Conservation (phyloP, 2,113 vertebrate species). For the Zapus hudsonius region DNA sequence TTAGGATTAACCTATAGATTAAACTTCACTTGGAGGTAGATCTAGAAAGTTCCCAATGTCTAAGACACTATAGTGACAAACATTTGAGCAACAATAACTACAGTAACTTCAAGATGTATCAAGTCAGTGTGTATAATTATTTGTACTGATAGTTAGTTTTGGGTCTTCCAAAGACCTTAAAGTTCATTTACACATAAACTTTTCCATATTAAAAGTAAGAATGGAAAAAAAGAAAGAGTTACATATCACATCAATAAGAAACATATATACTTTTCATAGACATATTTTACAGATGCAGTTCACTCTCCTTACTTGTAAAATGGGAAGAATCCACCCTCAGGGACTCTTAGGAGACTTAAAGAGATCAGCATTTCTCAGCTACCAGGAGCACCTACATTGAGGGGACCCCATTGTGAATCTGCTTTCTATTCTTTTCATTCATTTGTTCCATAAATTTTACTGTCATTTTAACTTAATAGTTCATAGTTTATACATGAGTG, state of each 20-base stretch:
- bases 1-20: neutral
- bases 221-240: neutral
- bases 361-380: neutral
- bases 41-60: neutral
- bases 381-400: neutral
- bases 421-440: neutral
- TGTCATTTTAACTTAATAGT: neutral
- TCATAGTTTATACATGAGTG: neutral
- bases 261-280: neutral
- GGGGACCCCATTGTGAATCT: neutral
- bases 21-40: neutral
- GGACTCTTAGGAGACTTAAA: neutral
- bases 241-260: neutral
- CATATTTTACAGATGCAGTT: neutral
- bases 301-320: neutral
- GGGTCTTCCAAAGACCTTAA: neutral
- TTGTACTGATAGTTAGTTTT: neutral
- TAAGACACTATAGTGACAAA: neutral
- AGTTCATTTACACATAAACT: neutral
- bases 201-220: neutral
- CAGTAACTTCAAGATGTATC: neutral
- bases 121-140: neutral
- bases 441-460: neutral
- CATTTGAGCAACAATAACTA: neutral
- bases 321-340: neutral